phyloP scores from a whole-genome alignment of 2,797 vertebrate genomes.

The Erethizon dorsatum region DNA sequence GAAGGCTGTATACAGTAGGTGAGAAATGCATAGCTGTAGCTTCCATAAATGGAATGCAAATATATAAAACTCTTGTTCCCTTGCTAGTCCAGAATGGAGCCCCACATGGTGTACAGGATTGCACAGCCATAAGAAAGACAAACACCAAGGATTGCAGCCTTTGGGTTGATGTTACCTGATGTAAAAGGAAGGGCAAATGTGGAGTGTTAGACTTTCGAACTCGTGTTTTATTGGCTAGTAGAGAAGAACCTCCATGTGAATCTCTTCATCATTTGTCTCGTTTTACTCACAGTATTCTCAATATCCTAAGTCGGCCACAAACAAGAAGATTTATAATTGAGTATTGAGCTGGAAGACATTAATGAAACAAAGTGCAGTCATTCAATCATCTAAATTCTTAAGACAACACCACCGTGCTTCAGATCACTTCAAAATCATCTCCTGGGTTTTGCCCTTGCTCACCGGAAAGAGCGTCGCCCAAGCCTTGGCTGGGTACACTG shows the following conservation, averaged over 20 bases:
- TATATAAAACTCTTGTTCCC: not conserved
- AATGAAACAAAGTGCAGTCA: not conserved
- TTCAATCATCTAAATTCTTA: constrained; percentile 47
- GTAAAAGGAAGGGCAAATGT: not conserved
- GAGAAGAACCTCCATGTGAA: not conserved
- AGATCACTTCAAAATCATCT: not conserved
- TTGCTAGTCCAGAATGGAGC: constrained; percentile 27
- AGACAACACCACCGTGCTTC: not conserved
- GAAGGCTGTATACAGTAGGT: not conserved
- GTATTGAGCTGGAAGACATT: not conserved
- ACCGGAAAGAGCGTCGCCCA: not conserved
- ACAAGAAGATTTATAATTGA: not conserved
- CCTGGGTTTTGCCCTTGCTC: not conserved
- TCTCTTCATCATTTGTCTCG: not conserved
- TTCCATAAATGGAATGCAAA: constrained; percentile 49
- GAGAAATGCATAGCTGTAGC: not conserved
- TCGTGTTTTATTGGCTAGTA: not conserved
- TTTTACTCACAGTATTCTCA: not conserved
- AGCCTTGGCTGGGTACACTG: not conserved
- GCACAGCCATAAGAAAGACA: constrained; percentile 32
- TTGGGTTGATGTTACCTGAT: not conserved
- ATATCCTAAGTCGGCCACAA: not conserved
- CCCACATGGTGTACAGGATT: not conserved
- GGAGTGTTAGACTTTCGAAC: not conserved
- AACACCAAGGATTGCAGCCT: not conserved